Conservation (phyloP, 2,888 invertebrate species). For the Malacosoma neustria region DNA sequence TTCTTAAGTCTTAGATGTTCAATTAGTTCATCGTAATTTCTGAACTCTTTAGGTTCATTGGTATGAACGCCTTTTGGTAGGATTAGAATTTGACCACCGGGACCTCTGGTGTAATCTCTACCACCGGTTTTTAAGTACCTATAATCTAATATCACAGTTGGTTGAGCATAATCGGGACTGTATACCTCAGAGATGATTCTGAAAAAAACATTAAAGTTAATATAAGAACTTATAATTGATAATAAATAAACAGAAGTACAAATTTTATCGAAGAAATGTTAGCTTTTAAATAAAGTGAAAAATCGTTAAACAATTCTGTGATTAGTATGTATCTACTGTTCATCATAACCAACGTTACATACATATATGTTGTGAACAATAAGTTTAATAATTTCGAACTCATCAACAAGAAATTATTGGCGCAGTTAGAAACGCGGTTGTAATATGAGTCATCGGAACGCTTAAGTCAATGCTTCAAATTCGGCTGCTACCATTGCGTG, state of each 20-base stretch:
- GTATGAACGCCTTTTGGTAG: constrained; percentile 36
- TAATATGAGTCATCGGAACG: too few relatives aligned
- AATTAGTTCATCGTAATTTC: constrained; percentile 44
- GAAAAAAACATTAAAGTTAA: constrained; percentile 6
- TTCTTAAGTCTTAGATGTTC: constrained; percentile 41
- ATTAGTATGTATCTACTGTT: constrained; percentile 1
- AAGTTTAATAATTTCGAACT: too few relatives aligned
- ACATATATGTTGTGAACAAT: too few relatives aligned
- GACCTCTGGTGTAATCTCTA: constrained; percentile 48
- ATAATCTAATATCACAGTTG: constrained; percentile 51
- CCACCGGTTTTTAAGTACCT: constrained; percentile 55
- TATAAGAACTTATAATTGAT: too few relatives aligned
- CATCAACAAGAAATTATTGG: too few relatives aligned
- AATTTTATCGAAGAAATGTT: neutral
- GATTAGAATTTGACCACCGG: constrained; percentile 53
- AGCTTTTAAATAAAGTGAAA: too few relatives aligned
- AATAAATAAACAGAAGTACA: constrained; percentile 1
- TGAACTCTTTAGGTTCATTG: constrained; percentile 36
- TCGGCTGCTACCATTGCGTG: too few relatives aligned
- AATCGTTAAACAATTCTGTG: neutral
- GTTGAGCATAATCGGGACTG: constrained; percentile 52
- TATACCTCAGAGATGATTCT: constrained; percentile 47
- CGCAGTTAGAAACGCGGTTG: too few relatives aligned
- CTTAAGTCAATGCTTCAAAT: too few relatives aligned
- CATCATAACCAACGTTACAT: too few relatives aligned